phyloP scores from a whole-genome alignment of 2,797 vertebrate genomes.

The Danionella dracula region DNA sequence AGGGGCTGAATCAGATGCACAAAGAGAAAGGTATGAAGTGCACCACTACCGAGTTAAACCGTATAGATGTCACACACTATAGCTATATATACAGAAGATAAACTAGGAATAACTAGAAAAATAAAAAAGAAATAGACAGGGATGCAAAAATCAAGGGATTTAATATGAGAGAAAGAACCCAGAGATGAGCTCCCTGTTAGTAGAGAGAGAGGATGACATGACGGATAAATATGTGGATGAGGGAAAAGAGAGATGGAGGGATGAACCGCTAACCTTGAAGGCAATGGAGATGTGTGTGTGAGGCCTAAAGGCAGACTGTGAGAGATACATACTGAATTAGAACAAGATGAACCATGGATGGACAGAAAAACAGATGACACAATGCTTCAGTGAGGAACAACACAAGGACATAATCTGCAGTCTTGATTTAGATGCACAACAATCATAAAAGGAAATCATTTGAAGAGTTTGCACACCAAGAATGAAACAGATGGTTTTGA shows the following conservation, averaged over 20 bases:
- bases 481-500: too few relatives aligned
- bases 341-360: slow-evolving; percentile 42
- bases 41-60: too few relatives aligned
- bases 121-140: background rate
- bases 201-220: background rate
- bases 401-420: background rate
- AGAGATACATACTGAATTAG: slow-evolving; percentile 59
- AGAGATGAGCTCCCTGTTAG: background rate
- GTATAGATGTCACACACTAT: too few relatives aligned
- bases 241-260: slow-evolving; percentile 15
- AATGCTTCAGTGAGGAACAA: background rate
- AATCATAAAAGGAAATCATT: too few relatives aligned
- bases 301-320: slow-evolving; percentile 70
- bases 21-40: background rate
- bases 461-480: too few relatives aligned
- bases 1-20: too few relatives aligned
- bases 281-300: slow-evolving; percentile 61
- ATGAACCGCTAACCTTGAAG: slow-evolving; percentile 65
- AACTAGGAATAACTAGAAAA: background rate
- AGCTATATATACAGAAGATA: too few relatives aligned
- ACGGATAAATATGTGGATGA: background rate
- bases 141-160: background rate
- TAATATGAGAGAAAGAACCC: background rate
- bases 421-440: too few relatives aligned
- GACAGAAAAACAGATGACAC: slow-evolving; percentile 29